These are phyloP conservation scores for Conopomorpha cramerella DNA, from an alignment of 1,140 invertebrate genomes.

Conservation along the genomic window DNA sequence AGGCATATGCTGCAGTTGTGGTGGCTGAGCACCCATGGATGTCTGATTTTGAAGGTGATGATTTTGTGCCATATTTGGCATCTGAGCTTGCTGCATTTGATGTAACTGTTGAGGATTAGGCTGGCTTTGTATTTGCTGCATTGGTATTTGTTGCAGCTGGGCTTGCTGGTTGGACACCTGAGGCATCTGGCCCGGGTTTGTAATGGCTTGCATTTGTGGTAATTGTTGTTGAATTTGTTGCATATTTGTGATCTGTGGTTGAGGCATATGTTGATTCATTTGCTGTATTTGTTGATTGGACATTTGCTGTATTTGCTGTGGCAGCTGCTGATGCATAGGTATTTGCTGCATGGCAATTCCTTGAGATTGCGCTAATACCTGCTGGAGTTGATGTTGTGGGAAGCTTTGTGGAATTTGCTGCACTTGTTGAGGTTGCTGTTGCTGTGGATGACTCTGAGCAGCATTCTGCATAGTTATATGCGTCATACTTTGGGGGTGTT, in stretches of 20 bases:
- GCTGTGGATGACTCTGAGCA: slow-evolving; percentile 32
- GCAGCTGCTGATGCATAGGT: slow-evolving; percentile 55
- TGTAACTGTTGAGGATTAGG: slow-evolving; percentile 47
- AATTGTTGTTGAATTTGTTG: slow-evolving; percentile 56
- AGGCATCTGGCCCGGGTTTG: slow-evolving; percentile 45
- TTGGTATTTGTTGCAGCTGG: slow-evolving; percentile 57
- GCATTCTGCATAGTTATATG: slow-evolving; percentile 51
- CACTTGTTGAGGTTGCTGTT: slow-evolving; percentile 41
- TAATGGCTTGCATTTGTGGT: slow-evolving; percentile 51
- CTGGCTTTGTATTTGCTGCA: slow-evolving; percentile 55
- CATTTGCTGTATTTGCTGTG: slow-evolving; percentile 54
- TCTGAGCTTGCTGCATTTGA: slow-evolving; percentile 47
- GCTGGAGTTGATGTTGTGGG: slow-evolving; percentile 60
- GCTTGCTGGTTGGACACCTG: slow-evolving; percentile 52
- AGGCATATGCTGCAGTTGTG: slow-evolving; percentile 54
- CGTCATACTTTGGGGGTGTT: slow-evolving; percentile 58
- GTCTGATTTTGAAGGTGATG: slow-evolving; percentile 44
- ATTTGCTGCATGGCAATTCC: slow-evolving; percentile 56
- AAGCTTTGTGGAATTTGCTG: slow-evolving; percentile 60
- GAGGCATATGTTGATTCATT: slow-evolving; percentile 50
- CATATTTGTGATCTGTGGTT: slow-evolving; percentile 50
- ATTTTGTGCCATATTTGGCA: slow-evolving; percentile 36
- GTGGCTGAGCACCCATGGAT: slow-evolving; percentile 40
- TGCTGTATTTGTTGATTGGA: slow-evolving; percentile 59
- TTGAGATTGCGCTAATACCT: slow-evolving; percentile 57